Evolutionary conservation across 2,113 vertebrate genomes (phyloP).

Genomic region (Sarotherodon lohbergeri): DNA sequence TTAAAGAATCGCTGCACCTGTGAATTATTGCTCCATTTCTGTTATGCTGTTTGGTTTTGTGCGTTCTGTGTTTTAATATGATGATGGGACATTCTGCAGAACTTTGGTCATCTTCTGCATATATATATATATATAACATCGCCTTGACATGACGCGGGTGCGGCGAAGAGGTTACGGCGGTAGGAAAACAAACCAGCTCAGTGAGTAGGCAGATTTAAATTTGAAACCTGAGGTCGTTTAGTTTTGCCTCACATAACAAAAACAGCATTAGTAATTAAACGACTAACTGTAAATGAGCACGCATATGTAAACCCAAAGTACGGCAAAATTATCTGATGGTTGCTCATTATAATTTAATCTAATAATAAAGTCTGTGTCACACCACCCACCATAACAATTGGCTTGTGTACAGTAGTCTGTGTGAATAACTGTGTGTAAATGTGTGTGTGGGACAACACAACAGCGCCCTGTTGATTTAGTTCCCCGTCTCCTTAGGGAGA

Average conservation of each 20-base stretch:
- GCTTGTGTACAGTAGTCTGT: conserved; percentile 8
- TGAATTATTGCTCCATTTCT: background rate
- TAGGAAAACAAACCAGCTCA: background rate
- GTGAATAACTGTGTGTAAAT: conserved; percentile 10
- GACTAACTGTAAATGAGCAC: conserved; percentile 17
- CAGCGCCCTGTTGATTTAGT: conserved; percentile 51
- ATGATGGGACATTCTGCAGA: background rate
- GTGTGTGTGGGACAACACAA: conserved; percentile 19
- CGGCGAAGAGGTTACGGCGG: background rate
- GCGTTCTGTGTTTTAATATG: background rate
- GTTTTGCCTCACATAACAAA: background rate
- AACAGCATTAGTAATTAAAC: background rate
- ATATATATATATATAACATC: background rate
- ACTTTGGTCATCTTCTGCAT: background rate
- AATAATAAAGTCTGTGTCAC: conserved; percentile 29
- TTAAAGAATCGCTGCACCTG: background rate
- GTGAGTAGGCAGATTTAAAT: background rate
- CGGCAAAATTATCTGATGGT: background rate
- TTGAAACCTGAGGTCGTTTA: background rate
- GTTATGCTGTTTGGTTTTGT: background rate
- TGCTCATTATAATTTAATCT: conserved; percentile 35
- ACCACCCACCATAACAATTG: conserved; percentile 44
- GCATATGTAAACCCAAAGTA: background rate
- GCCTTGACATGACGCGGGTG: background rate
- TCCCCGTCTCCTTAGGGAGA: conserved; percentile 42